Base-by-base conservation (phyloP, 2,797 vertebrate genomes). In the Neosilurus hyrtlii region DNA sequence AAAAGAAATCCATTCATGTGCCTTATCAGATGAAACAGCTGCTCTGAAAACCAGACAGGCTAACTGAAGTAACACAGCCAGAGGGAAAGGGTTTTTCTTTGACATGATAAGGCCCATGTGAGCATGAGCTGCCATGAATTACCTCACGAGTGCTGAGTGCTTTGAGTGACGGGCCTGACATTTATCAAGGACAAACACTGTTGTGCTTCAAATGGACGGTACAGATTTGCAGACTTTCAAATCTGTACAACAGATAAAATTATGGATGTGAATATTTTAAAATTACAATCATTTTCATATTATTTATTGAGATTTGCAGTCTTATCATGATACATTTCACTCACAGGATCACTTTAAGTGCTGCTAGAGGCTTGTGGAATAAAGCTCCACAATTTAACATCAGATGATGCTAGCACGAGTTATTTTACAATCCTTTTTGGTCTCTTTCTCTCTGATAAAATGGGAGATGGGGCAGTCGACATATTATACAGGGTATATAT, bases 151-250 rank as follows among this genome's bases (percentile, higher is more conserved):
- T 70, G 68, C 61, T 62, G 59, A 82, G 20, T 10, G 35, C 67
- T 74, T 61, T 86, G 87, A 89, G 61, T 88, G 89, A 82, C 89
- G 85, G 87, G 35, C 66, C 68, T 89, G 89, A 87, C 84, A 89
- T 89, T 89, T 89, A 86, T 87, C 68, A 81, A 84, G 85, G 82
- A 88, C 85, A 88, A 88, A 88, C 86, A 86, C 83, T 75, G 80
- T 87, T 57, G 57, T 37, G 22, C 78, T 75, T 68, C 52, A 56
- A 75, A 51, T 18, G 62, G 71, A 75, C 22, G 35, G 0, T 2
- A 12, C 57, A 16, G 67, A 79, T 52, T 80, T 68, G 35, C 78
- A n/a, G 30, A 22, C 4, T 70, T 52, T 70, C 22, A 71, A 43
- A 43, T 43, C 43, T 43, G 43, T 6, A n/a, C 20, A 57, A 2